Conservation (phyloP, 2,113 vertebrate genomes). For the Peromyscus leucopus region DNA sequence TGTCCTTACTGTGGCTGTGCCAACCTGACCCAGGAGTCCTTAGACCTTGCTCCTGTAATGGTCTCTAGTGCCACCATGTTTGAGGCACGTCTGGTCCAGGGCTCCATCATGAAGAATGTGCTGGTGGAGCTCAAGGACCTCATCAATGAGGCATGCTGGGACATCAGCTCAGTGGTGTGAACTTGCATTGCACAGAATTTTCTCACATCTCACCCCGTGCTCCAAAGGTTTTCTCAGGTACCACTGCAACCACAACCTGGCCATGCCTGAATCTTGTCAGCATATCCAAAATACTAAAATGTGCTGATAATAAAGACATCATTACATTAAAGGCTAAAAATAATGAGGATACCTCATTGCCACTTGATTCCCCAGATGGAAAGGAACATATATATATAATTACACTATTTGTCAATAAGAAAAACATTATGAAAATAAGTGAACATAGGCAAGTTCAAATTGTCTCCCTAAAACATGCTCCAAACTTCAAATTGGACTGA, state of each 20-base stretch:
- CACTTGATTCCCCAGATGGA: background rate
- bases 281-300: no score
- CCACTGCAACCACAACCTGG: background rate
- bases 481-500: background rate
- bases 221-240: slow-evolving; percentile 92
- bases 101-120: slow-evolving; percentile 96
- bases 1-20: background rate
- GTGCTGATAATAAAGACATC: no score
- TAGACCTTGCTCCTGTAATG: background rate
- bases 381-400: background rate
- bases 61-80: slow-evolving; percentile 89
- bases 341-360: background rate
- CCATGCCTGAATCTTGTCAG: background rate
- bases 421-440: slow-evolving; percentile 28
- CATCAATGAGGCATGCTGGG: slow-evolving; percentile 98
- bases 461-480: background rate
- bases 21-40: background rate
- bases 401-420: slow-evolving; percentile 9
- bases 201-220: slow-evolving; percentile 96
- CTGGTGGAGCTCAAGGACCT: slow-evolving; percentile 96
- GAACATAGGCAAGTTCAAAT: background rate
- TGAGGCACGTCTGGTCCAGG: slow-evolving; percentile 95
- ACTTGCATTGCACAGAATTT: slow-evolving; percentile 98
- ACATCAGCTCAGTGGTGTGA: slow-evolving; percentile 97
- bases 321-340: no score